Percentiles rank a stretch among this genome's conserved stretches.
Evolutionary conservation across 2,888 invertebrate species (phyloP).

Genomic region (Thymelicus lineola): DNA sequence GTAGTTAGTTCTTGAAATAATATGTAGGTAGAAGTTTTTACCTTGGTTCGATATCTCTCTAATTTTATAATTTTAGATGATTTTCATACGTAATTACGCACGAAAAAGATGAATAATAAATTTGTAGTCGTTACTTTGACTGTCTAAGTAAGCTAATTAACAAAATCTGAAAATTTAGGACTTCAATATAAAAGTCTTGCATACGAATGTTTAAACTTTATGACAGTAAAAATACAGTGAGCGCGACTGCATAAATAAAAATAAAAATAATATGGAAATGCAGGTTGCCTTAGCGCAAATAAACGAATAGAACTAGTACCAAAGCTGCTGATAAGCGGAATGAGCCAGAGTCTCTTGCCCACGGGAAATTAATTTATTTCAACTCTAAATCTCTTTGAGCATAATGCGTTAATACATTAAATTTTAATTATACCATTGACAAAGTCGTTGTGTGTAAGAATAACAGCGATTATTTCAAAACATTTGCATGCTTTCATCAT

Average conservation of each 20-base stretch:
- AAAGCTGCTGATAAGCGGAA: conserved; percentile 65
- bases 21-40: too few species aligned
- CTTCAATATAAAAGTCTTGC: too few species aligned
- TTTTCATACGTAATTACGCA: too few species aligned
- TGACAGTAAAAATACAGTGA: background rate
- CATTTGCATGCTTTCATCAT: too few species aligned
- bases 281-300: conserved; percentile 35
- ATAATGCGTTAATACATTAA: background rate
- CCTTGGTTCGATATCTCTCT: too few species aligned
- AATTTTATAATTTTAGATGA: too few species aligned
- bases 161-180: too few species aligned
- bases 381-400: conserved; percentile 39
- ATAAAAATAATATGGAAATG: conserved; percentile 19
- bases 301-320: conserved; percentile 47
- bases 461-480: background rate
- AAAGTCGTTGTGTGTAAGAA: background rate
- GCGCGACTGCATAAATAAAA: conserved; percentile 3
- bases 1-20: too few species aligned
- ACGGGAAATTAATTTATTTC: conserved; percentile 68
- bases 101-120: too few species aligned
- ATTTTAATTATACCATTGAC: background rate
- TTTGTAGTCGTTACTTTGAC: too few species aligned
- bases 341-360: conserved; percentile 60
- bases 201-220: too few species aligned
- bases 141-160: too few species aligned